Evolutionary conservation across 2,113 vertebrate genomes (phyloP).

Genomic region (Chrysochloris asiatica): DNA sequence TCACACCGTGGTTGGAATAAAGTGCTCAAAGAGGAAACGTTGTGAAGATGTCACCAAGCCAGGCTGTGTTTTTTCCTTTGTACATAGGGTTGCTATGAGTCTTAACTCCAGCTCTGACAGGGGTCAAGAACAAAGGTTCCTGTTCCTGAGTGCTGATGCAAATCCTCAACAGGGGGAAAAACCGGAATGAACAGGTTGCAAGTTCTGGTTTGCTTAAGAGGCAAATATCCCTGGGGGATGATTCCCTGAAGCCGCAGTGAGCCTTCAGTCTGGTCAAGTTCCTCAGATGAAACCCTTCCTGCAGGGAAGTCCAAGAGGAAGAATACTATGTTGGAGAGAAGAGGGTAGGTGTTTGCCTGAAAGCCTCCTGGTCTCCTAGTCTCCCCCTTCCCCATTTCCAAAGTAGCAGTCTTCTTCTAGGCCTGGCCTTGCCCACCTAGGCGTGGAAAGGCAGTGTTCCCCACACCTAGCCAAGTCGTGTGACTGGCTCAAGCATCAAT

Average conservation of each 20-base stretch:
- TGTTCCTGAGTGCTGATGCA: too few relatives aligned
- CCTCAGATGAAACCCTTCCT: not conserved
- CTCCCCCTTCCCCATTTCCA: not conserved
- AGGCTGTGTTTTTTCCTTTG: too few relatives aligned
- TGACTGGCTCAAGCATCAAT: not conserved
- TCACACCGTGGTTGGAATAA: too few relatives aligned
- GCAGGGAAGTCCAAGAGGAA: not conserved
- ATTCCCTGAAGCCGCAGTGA: accelerated
- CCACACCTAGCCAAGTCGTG: not conserved
- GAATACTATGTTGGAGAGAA: not conserved
- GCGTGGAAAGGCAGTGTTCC: not conserved
- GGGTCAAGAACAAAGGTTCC: too few relatives aligned
- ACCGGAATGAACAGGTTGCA: not conserved
- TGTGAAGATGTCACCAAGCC: too few relatives aligned
- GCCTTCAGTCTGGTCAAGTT: too few relatives aligned
- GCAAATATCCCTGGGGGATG: not conserved
- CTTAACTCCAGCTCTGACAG: too few relatives aligned
- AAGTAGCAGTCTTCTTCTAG: not conserved
- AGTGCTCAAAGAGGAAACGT: too few relatives aligned
- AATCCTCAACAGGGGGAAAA: not conserved
- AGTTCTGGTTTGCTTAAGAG: not conserved
- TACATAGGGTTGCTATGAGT: too few relatives aligned
- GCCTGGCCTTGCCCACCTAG: not conserved
- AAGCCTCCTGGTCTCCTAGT: too few relatives aligned
- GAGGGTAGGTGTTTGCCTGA: not conserved